Base-by-base conservation (phyloP, 2,113 vertebrate species). In the Lepus americanus region DNA sequence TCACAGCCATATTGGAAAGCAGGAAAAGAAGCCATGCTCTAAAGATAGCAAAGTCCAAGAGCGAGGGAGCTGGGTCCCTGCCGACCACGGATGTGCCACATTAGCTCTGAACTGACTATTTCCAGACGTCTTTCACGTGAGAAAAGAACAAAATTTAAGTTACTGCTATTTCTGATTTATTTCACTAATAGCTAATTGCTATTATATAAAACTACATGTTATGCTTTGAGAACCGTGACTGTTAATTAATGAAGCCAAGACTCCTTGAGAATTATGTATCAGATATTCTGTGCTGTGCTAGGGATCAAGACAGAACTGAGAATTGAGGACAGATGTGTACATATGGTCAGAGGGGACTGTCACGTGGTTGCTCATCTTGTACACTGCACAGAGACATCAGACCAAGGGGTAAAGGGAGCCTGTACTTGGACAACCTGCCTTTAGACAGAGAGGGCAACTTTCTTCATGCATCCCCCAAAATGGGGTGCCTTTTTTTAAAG, bases 211-310 rank as follows among this genome's bases (percentile, higher is more conserved):
- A 67, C 8, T 53, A 89, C 16, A 79, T 80, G n/a, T 33, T 49
- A 82, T 79, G 69, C 31, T 67, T 89, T 82, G 64, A 92, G 49
- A 80, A 78, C 9, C 27, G 25, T n/a, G 83, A 92, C 3, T 36
- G 61, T 66, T 86, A 69, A 83, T n/a, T 39, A 84, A 51, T 63
- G 79, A 83, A 90, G 39, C 31, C 88, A 93, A 85, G 89, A 70
- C 90, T 97, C 53, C 72, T 87, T 93, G 44, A 87, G 44, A 84
- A 73, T 95, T 77, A 78, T 84, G 29, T 79, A 80, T 85, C 44
- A 74, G 77, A 92, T 6, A 39, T 23, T 92, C 53, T 92, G 73
- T 73, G 29, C 72, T 64, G 6, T 94, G 14, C 44, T 86, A 85
- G 82, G 17, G 17, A 76, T 39, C 90, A 92, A 89, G 77, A 78